Conservation (phyloP, 2,888 invertebrate genomes). For the Colostygia pectinataria region DNA sequence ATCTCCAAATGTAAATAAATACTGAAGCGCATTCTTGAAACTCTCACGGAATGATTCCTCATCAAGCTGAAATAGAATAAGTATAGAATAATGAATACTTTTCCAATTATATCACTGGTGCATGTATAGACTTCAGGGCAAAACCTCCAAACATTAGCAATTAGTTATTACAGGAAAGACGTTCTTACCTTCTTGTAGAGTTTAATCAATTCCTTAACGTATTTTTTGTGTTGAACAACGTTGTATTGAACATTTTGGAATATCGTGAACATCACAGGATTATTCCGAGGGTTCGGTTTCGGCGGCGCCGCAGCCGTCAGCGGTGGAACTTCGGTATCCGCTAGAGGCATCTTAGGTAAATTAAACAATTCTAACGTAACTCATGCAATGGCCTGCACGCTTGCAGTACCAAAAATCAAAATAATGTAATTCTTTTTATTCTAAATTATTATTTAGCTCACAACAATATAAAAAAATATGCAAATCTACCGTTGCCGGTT, state of each 20-base stretch:
- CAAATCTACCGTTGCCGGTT: no score
- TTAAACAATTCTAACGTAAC: neutral
- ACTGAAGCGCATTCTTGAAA: slow-evolving; percentile 85
- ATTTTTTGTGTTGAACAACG: slow-evolving; percentile 85
- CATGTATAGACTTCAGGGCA: no score
- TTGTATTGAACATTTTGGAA: slow-evolving; percentile 86
- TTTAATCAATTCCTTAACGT: slow-evolving; percentile 84
- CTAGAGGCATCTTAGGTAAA: slow-evolving; percentile 53
- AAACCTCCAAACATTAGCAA: neutral
- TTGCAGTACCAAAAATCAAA: neutral
- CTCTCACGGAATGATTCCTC: slow-evolving; percentile 84
- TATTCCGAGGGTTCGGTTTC: slow-evolving; percentile 72
- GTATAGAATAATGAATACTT: slow-evolving; percentile 17
- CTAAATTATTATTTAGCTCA: no score
- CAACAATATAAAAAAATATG: no score
- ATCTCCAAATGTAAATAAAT: slow-evolving; percentile 86
- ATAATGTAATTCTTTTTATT: no score
- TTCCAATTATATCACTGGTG: no score
- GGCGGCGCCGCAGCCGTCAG: slow-evolving; percentile 40
- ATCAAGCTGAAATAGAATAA: slow-evolving; percentile 49
- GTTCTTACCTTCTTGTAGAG: slow-evolving; percentile 83
- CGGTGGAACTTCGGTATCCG: slow-evolving; percentile 44
- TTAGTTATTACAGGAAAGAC: no score
- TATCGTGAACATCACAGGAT: slow-evolving; percentile 76
- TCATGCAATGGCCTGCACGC: neutral